Percentiles rank a stretch among this genome's conserved stretches.
Evolutionary conservation across 2,888 invertebrate genomes (phyloP).

Genomic region (Cinara cedri): DNA sequence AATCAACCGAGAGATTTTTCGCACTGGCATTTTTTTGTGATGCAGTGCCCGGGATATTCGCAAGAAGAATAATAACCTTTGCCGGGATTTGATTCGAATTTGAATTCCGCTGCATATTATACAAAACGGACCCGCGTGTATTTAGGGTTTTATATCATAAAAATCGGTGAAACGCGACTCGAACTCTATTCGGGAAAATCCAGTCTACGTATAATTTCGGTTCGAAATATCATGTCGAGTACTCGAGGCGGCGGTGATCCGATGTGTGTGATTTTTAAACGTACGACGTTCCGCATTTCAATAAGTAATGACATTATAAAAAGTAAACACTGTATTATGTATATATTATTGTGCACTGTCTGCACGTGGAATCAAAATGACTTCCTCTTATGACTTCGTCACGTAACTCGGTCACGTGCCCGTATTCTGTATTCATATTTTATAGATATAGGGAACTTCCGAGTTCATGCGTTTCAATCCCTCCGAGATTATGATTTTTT

Average conservation of each 20-base stretch:
- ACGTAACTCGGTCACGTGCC: constrained; percentile 32
- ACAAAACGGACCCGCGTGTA: neutral
- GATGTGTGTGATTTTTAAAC: constrained; percentile 14
- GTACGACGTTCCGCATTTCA: neutral
- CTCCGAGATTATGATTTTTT: constrained; percentile 1
- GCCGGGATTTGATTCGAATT: constrained; percentile 38
- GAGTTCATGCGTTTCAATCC: constrained; percentile 22
- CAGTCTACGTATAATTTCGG: neutral
- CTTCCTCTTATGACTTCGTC: neutral
- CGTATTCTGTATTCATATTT: constrained; percentile 45
- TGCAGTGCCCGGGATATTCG: neutral
- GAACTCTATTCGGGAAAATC: neutral
- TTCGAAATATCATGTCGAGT: no score
- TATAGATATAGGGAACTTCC: neutral
- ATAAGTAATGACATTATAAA: neutral
- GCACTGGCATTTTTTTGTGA: constrained; percentile 15
- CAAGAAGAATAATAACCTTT: neutral
- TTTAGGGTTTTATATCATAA: no score
- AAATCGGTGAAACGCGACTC: no score
- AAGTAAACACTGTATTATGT: neutral
- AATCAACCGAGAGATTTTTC: constrained; percentile 43
- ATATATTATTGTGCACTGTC: constrained; percentile 22
- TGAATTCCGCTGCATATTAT: neutral
- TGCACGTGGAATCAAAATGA: constrained; percentile 9
- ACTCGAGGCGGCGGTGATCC: no score